A percentile compares a stretch with the other conserved stretches of the same genome.
Evolutionary conservation across 2,888 invertebrate genomes (phyloP).

Genomic region (Ennomos quercinarius): DNA sequence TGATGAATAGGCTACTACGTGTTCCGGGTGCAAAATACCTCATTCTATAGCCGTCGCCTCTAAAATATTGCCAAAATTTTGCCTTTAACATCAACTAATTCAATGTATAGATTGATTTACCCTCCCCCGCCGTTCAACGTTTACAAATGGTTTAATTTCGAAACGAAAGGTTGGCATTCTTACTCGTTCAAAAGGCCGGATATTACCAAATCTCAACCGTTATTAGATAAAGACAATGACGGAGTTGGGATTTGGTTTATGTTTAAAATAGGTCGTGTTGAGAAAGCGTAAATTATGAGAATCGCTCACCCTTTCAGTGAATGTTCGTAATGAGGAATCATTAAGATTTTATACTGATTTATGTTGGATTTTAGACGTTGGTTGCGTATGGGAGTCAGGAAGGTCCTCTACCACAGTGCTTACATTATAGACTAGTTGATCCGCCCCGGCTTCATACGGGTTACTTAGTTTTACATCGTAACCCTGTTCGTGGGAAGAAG

Average conservation of each 20-base stretch:
- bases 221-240: constrained; percentile 50
- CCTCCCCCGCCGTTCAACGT: constrained; percentile 57
- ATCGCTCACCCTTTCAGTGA: constrained; percentile 2
- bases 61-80: constrained; percentile 80
- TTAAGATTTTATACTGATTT: background rate
- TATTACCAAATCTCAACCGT: constrained; percentile 53
- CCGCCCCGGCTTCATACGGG: no score
- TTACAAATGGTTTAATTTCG: constrained; percentile 78
- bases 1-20: constrained; percentile 81
- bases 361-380: background rate
- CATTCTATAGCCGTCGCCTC: constrained; percentile 71
- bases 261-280: constrained; percentile 34
- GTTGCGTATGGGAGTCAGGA: no score
- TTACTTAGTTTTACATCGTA: no score
- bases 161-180: constrained; percentile 61
- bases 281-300: constrained; percentile 25
- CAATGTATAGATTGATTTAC: constrained; percentile 81
- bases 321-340: constrained; percentile 17
- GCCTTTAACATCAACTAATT: constrained; percentile 79
- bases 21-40: constrained; percentile 73
- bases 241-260: constrained; percentile 40
- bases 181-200: constrained; percentile 47
- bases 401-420: no score
- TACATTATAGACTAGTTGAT: no score
- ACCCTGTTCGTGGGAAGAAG: no score